Evolutionary conservation across 2,113 vertebrate genomes (phyloP).

Genomic region (Axis porcinus): DNA sequence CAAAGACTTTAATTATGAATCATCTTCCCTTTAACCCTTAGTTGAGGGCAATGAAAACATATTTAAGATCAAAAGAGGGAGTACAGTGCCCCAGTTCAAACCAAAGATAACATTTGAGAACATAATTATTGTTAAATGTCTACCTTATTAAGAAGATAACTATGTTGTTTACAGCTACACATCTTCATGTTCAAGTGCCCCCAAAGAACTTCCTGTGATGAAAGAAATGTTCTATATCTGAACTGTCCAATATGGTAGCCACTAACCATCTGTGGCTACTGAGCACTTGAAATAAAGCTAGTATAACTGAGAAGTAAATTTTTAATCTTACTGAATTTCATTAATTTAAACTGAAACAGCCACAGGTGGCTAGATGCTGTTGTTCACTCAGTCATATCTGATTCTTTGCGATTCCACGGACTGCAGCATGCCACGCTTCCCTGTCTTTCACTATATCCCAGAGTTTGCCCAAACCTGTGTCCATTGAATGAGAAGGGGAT

Average conservation of each 20-base stretch:
- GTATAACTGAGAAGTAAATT: not conserved
- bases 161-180: not conserved
- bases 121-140: not conserved
- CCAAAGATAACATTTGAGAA: not conserved
- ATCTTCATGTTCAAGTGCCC: not conserved
- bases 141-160: not conserved
- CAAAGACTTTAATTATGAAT: not conserved
- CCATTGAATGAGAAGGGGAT: not conserved
- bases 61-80: not conserved
- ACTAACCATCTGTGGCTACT: not conserved
- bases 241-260: not conserved
- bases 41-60: not conserved
- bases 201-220: not conserved
- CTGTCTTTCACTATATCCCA: not conserved
- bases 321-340: not conserved
- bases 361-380: not conserved
- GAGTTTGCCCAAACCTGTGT: not conserved
- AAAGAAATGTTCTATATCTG: not conserved
- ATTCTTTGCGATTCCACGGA: not conserved
- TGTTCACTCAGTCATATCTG: not conserved
- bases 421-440: not conserved
- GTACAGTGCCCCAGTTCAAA: not conserved
- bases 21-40: not conserved
- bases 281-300: not conserved
- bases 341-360: not conserved